Base-by-base conservation (phyloP, 1,140 invertebrate genomes). In the Chironomus tepperi region DNA sequence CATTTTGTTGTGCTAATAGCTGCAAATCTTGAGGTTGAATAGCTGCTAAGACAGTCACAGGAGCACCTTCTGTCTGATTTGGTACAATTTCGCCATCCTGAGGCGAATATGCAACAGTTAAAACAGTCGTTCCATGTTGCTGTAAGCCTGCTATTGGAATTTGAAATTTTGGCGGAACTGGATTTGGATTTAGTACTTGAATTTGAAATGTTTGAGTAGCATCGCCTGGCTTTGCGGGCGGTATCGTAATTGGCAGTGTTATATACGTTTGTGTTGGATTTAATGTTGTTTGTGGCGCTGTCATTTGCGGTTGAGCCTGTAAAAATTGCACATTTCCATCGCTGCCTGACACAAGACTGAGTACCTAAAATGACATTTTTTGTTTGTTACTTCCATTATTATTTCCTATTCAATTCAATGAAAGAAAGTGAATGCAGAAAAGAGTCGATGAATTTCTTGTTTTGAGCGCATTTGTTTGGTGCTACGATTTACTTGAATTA, bases 191-290 rank as follows among this genome's bases (percentile, higher is more conserved):
- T 7, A 90, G 84, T 64, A 92, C 90, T 80, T 91, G 90, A 72
- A 92, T 92, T 80, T 92, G 91, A 15, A 92, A 88, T 8, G 89
- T 90, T 77, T 90, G 89, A 78, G 90, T 89, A 18, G 89, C 89
- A 78, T 88, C 87, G 75, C 86, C 90, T 78, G 91, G 90, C 79
- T 92, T 92, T 3, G 86, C 83, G 5, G 89, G 90, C 7, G 89
- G 90, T 78, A 93, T 86, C 1, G 88, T 87, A 75, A 92, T 91
- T 8, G 91, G 91, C 77, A 93, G 79, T 2, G 90, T 90, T 74
- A 92, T 90, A 42, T 92, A 86, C 76, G 88, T 86, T 77, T 87
- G 87, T 82, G 84, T 67, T 82, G 84, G 73, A 70, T 76, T 34
- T 21, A 75, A 72, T 73, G 83, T 83, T 42, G 83, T 81, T 24